A percentile compares a stretch with the other conserved stretches of the same genome.
phyloP scores from a whole-genome alignment of 2,113 vertebrate species.

The Prunella fulvescens region DNA sequence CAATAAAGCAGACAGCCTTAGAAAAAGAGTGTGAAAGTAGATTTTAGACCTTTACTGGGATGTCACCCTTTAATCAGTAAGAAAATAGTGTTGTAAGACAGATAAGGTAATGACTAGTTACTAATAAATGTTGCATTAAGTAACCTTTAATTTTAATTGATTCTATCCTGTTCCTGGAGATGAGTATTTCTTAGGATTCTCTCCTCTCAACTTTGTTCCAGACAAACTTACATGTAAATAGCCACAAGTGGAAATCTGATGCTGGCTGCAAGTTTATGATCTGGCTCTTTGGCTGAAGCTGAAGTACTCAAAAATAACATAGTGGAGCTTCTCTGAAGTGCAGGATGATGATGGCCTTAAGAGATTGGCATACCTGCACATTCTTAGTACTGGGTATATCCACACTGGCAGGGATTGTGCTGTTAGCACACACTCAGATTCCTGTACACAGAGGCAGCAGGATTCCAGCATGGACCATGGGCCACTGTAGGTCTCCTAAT shows the following conservation, averaged over 20 bases:
- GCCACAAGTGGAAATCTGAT: neutral
- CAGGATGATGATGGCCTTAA: neutral
- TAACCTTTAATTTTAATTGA: neutral
- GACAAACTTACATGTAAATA: neutral
- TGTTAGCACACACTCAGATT: neutral
- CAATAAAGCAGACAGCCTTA: neutral
- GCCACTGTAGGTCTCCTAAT: neutral
- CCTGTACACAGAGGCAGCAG: fast-evolving
- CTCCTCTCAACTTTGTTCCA: neutral
- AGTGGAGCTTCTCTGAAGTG: neutral
- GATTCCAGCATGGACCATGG: neutral
- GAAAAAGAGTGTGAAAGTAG: neutral
- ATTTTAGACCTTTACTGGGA: neutral
- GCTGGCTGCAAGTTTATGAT: neutral
- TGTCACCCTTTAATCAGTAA: neutral
- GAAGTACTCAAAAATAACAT: neutral
- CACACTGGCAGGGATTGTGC: neutral
- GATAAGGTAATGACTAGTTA: neutral
- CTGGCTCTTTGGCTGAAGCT: neutral
- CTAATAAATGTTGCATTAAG: neutral
- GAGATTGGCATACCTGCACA: neutral
- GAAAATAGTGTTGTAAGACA: neutral
- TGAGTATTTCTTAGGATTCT: neutral
- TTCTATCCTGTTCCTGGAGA: neutral
- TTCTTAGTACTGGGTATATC: neutral